phyloP scores from a whole-genome alignment of 2,888 invertebrate genomes.

The Agrochola circellaris region DNA sequence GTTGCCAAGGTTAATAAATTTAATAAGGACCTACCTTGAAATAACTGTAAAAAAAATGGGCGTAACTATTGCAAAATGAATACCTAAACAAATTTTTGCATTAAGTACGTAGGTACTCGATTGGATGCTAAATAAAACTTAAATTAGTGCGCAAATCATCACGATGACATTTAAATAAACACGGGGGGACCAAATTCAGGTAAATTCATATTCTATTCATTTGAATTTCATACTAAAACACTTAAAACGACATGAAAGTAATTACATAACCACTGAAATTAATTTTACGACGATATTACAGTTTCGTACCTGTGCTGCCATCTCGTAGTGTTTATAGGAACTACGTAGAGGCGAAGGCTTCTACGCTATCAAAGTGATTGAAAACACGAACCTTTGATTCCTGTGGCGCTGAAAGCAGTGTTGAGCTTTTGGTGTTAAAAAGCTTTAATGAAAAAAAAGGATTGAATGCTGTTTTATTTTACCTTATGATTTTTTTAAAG shows the following conservation, averaged over 20 bases:
- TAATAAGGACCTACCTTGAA: not conserved
- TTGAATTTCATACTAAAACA: slow-evolving; percentile 47
- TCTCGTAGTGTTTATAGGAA: slow-evolving; percentile 76
- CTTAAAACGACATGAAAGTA: slow-evolving; percentile 58
- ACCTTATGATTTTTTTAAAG: not conserved
- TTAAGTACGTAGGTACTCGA: not conserved
- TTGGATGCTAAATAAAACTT: not conserved
- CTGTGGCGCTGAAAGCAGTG: slow-evolving; percentile 71
- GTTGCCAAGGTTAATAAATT: not conserved
- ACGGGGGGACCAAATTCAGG: not conserved
- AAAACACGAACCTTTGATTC: slow-evolving; percentile 72
- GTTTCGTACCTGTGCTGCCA: slow-evolving; percentile 77
- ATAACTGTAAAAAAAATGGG: not conserved
- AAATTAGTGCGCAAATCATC: not conserved
- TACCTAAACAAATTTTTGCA: not conserved
- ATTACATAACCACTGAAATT: slow-evolving; percentile 62
- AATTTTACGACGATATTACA: slow-evolving; percentile 57
- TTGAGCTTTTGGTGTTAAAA: slow-evolving; percentile 5
- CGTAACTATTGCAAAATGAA: not conserved
- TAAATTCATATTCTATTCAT: slow-evolving; percentile 26
- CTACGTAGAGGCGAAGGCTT: slow-evolving; percentile 82
- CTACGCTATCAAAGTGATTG: slow-evolving; percentile 77
- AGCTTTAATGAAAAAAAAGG: not conserved
- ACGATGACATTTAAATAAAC: not conserved
- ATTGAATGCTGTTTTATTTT: not conserved